phyloP scores from a whole-genome alignment of 2,797 vertebrate genomes.

The Notamacropus eugenii region DNA sequence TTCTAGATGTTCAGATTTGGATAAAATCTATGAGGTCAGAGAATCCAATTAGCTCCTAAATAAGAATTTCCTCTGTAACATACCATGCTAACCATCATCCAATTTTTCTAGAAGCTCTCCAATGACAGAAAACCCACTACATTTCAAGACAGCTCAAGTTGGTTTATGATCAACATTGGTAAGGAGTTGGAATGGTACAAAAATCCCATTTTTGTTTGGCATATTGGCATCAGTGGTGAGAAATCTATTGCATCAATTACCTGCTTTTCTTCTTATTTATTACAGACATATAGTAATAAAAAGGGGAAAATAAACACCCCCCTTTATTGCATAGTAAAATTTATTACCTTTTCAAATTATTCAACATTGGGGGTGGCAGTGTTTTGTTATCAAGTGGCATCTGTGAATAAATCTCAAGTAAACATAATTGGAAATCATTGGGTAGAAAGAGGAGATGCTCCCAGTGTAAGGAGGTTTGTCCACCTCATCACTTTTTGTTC shows the following conservation, averaged over 20 bases:
- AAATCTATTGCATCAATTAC: constrained; percentile 7
- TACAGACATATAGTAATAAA: neutral
- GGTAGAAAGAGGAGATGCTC: neutral
- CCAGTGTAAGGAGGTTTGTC: neutral
- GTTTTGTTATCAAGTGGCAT: constrained; percentile 55
- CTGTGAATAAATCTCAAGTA: constrained; percentile 66
- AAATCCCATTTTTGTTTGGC: constrained; percentile 35
- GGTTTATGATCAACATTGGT: constrained; percentile 34
- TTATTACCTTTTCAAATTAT: constrained; percentile 32
- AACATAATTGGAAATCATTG: constrained; percentile 64
- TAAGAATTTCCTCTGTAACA: neutral
- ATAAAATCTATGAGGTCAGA: neutral
- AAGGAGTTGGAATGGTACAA: neutral
- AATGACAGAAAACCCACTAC: neutral
- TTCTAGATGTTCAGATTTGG: neutral
- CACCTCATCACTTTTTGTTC: constrained; percentile 21
- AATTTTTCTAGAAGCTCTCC: neutral
- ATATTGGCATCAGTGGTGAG: neutral
- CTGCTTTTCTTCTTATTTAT: constrained; percentile 18
- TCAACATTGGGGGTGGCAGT: constrained; percentile 2
- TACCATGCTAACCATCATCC: neutral
- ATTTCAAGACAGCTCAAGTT: neutral
- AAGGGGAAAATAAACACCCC: constrained; percentile 32
- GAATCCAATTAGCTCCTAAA: neutral
- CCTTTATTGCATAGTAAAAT: neutral